phyloP scores from a whole-genome alignment of 2,113 vertebrate genomes.

The Illadopsis cleaveri region DNA sequence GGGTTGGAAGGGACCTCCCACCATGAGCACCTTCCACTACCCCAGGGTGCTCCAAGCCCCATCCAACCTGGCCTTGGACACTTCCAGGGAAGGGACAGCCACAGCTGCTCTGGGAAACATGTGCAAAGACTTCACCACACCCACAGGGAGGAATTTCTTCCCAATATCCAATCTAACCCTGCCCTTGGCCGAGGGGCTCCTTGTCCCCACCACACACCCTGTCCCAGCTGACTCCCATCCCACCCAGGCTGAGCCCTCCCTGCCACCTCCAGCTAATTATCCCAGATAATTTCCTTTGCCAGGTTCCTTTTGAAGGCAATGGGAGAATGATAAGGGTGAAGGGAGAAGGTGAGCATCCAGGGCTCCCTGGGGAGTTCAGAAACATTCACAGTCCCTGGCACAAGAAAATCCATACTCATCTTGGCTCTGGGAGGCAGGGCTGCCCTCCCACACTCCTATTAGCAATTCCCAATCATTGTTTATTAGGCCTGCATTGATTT shows the following conservation, averaged over 20 bases:
- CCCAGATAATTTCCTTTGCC: constrained; percentile 33
- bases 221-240: neutral
- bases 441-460: constrained; percentile 41
- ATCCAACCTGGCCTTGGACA: neutral
- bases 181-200: neutral
- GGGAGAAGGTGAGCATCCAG: neutral
- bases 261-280: constrained; percentile 13
- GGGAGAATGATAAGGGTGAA: neutral
- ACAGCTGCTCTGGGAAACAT: neutral
- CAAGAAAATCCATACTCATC: constrained; percentile 45
- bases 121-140: neutral
- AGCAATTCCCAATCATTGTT: constrained; percentile 69
- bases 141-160: neutral
- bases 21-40: neutral
- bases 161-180: neutral
- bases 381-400: neutral
- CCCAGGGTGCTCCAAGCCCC: neutral
- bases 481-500: constrained; percentile 71
- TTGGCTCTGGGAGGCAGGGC: constrained; percentile 21
- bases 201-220: accelerated
- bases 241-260: neutral
- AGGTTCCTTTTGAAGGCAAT: neutral
- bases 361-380: neutral
- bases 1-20: neutral
- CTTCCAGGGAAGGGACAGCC: neutral